Conservation (phyloP, 2,113 vertebrate genomes). For the Scomber colias region DNA sequence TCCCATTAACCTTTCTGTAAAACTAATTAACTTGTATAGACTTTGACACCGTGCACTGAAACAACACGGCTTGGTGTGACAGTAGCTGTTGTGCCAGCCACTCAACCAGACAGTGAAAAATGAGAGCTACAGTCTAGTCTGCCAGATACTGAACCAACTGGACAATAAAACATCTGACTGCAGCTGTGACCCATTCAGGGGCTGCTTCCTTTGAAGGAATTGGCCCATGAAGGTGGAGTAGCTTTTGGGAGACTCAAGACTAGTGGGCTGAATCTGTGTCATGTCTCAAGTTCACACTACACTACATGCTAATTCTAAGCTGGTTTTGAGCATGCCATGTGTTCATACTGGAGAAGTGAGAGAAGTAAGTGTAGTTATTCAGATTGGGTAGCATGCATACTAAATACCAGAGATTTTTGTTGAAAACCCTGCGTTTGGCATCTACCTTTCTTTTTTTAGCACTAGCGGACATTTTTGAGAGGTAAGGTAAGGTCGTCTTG, state of each 20-base stretch:
- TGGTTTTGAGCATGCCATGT: no score
- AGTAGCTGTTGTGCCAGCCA: slow-evolving; percentile 17
- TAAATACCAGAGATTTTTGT: neutral
- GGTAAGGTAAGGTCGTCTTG: no score
- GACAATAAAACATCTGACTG: slow-evolving; percentile 5
- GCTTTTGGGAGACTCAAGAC: neutral
- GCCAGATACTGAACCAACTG: neutral
- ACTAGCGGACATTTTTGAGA: no score
- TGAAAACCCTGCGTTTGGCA: neutral
- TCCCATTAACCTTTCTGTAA: slow-evolving; percentile 55
- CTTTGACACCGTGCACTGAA: slow-evolving; percentile 22
- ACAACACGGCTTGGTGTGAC: neutral
- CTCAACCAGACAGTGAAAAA: slow-evolving; percentile 6
- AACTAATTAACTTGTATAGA: slow-evolving; percentile 51
- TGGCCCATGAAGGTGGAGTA: neutral
- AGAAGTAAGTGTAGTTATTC: no score
- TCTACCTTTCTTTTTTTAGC: no score
- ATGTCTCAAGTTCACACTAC: neutral
- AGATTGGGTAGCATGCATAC: neutral
- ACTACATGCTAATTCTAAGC: no score
- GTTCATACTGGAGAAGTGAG: no score
- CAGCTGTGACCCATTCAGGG: neutral
- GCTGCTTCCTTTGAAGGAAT: neutral
- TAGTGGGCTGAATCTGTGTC: neutral
- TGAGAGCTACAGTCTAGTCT: neutral